Evolutionary conservation across 2,797 vertebrate genomes (phyloP).

Genomic region (Scolopax bukidnonensis): DNA sequence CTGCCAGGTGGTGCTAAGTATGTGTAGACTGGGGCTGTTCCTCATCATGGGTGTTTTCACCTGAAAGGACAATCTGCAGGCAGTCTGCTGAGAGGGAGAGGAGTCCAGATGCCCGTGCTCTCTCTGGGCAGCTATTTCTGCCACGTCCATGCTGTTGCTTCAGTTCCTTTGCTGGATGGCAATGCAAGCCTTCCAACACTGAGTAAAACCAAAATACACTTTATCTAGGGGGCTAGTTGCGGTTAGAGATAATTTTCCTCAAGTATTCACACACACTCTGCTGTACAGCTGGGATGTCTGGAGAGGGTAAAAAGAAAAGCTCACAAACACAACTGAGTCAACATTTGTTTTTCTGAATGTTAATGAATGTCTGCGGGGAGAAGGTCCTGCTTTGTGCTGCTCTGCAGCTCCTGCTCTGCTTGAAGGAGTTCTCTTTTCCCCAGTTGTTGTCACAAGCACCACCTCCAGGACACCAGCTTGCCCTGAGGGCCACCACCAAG

Average conservation of each 20-base stretch:
- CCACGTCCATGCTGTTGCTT: rapidly evolving
- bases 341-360: conserved; percentile 39
- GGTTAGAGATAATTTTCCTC: conserved; percentile 17
- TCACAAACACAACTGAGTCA: neutral
- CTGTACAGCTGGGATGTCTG: conserved; percentile 43
- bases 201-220: neutral
- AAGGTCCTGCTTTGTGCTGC: neutral
- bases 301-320: conserved; percentile 43
- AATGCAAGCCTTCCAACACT: neutral
- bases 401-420: neutral
- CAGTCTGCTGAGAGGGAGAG: rapidly evolving
- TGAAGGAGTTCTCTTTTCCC: neutral
- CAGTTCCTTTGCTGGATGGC: neutral
- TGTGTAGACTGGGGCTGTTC: neutral
- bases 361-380: neutral
- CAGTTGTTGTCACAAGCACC: neutral
- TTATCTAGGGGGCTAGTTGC: neutral
- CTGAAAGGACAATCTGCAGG: neutral
- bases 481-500: neutral
- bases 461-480: neutral
- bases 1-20: neutral
- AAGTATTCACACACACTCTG: neutral
- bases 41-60: neutral
- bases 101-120: neutral
- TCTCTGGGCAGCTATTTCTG: neutral